Evolutionary conservation across 2,888 invertebrate species (phyloP).

Genomic region (Agonopterix heracliana): DNA sequence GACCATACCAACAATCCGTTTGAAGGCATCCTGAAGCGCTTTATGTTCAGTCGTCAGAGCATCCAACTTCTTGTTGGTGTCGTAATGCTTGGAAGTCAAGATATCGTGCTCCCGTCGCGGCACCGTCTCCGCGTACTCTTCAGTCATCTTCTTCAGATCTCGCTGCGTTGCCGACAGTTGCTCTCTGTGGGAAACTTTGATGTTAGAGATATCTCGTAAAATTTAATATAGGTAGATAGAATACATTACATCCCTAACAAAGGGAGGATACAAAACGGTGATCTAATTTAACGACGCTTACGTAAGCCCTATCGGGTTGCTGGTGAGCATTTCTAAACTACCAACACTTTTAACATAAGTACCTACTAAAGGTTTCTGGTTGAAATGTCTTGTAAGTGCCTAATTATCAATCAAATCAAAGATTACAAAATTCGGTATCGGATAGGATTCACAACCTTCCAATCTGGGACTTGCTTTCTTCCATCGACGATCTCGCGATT

Average conservation of each 20-base stretch:
- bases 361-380: no score
- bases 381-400: no score
- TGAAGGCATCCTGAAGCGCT: constrained; percentile 36
- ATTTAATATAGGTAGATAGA: background rate
- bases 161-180: constrained; percentile 53
- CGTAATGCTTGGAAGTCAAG: constrained; percentile 40
- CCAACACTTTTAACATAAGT: no score
- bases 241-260: no score
- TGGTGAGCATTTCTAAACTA: no score
- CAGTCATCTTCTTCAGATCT: constrained; percentile 50
- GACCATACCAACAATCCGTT: constrained; percentile 35
- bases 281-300: no score
- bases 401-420: no score
- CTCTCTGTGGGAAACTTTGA: constrained; percentile 35
- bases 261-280: background rate
- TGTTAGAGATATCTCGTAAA: background rate
- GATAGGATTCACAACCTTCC: no score
- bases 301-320: no score
- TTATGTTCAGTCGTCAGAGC: constrained; percentile 31
- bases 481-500: no score
- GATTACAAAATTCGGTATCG: no score
- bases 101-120: constrained; percentile 57
- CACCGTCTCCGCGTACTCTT: constrained; percentile 62
- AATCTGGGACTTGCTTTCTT: no score
- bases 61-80: constrained; percentile 29